Evolutionary conservation across 2,113 vertebrate species (phyloP), one percentile per base, ranked within the genome.

Genomic region (Chroicocephalus ridibundus): DNA sequence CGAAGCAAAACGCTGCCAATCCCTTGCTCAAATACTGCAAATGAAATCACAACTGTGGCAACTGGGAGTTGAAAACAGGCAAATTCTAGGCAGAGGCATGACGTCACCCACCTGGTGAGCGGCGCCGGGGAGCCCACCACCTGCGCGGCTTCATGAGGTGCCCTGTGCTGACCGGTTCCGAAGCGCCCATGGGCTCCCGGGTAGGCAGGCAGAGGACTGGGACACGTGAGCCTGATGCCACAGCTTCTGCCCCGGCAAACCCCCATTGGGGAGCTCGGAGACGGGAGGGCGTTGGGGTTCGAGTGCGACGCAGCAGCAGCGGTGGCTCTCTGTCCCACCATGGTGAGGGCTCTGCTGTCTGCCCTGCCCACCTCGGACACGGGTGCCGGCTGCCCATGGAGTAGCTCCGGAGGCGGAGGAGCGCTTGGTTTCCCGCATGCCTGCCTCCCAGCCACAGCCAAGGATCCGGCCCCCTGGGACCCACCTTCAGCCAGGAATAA

Each of bases 301-400:
- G 8, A 24, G 58, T 32, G 5, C 0, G 1, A 8, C 0, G 0
- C 34, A 12, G 65, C 55, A 18, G 84, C 81, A 27, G 58, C 1
- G 0, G 18, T 1, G 5, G 34, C 49, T 52, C 52, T 4, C 10
- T 9, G 36, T 12, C 7, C 20, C 5, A 38, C 72, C 79, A 6
- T 4, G 5, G 51, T 9, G 2, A n/a, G 34, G 49, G 49, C 65
- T 81, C 61, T 9, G 74, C 90, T 21, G 38, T 16, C 38, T 34
- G 26, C 19, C 21, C 31, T 12, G 5, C 18, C 54, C 0, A 0
- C 58, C 51, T 47, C 0, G 0, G 5, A 1, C 10, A 29, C 1
- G 0, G 31, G 14, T 18, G 64, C 68, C 1, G 0, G 68, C 46
- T 25, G 51, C 9, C 2, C 24, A 3, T 3, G 4, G 69, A 58